A percentile compares a stretch with the other conserved stretches of the same genome.
phyloP scores from a whole-genome alignment of 2,113 vertebrate genomes.

The Ctenomys sociabilis region DNA sequence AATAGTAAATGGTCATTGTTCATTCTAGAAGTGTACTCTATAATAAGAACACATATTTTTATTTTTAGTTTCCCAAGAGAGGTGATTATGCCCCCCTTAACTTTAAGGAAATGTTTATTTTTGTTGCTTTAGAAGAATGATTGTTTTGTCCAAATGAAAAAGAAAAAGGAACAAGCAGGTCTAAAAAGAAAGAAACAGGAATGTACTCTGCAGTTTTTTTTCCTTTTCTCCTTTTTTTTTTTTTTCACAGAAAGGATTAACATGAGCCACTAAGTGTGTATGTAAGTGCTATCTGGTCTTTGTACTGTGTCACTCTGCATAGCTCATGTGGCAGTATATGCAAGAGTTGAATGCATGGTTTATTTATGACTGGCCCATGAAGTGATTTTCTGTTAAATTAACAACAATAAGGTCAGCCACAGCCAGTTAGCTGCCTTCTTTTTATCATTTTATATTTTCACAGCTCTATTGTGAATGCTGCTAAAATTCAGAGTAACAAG shows the following conservation, averaged over 20 bases:
- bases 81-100: conserved; percentile 53
- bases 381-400: conserved; percentile 59
- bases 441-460: conserved; percentile 60
- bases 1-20: conserved; percentile 82
- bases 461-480: conserved; percentile 7
- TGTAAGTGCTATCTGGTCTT: not conserved
- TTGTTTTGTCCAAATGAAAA: conserved; percentile 68
- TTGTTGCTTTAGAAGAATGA: conserved; percentile 75
- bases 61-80: conserved; percentile 60
- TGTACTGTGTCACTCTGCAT: not conserved
- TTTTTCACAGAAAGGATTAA: not conserved
- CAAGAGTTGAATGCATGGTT: not conserved
- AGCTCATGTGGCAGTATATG: not conserved
- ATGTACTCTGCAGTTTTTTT: not conserved
- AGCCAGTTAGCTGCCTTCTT: conserved; percentile 23
- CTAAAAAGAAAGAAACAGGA: conserved; percentile 68
- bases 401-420: conserved; percentile 52
- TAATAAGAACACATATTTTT: conserved; percentile 71
- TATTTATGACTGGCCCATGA: conserved; percentile 45
- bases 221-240: too few species aligned
- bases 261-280: not conserved
- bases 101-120: conserved; percentile 73
- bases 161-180: conserved; percentile 78
- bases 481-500: conserved; percentile 10
- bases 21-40: conserved; percentile 70